These are phyloP conservation scores for human (Homo sapiens) DNA, from an alignment of 2,113 vertebrate species.

Conservation along the genomic window GRCh38 chr12:49994501-49995000, in stretches of 20 bases:
- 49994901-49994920: no score
- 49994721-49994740: not conserved
- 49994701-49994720: not conserved
- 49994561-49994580: not conserved
- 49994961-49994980: conserved; percentile 23
- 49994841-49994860: conserved; percentile 9
- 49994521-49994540: not conserved
- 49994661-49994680: not conserved
- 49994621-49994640: conserved; percentile 18
- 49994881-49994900: no score
- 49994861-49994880: conserved; percentile 26
- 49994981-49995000: not conserved
- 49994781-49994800: not conserved
- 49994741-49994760: not conserved
- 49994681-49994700: not conserved
- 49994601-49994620: not conserved
- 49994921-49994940: not conserved
- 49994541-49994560: not conserved
- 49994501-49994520: conserved; percentile 89
- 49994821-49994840: conserved; percentile 9
- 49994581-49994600: not conserved
- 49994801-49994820: conserved; percentile 15
- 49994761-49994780: conserved; percentile 29
- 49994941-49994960: conserved; percentile 40
- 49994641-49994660: conserved; percentile 29